A percentile compares a stretch with the other conserved stretches of the same genome.
Evolutionary conservation across 2,113 vertebrate genomes (phyloP).

Genomic region (Rhea pennata): DNA sequence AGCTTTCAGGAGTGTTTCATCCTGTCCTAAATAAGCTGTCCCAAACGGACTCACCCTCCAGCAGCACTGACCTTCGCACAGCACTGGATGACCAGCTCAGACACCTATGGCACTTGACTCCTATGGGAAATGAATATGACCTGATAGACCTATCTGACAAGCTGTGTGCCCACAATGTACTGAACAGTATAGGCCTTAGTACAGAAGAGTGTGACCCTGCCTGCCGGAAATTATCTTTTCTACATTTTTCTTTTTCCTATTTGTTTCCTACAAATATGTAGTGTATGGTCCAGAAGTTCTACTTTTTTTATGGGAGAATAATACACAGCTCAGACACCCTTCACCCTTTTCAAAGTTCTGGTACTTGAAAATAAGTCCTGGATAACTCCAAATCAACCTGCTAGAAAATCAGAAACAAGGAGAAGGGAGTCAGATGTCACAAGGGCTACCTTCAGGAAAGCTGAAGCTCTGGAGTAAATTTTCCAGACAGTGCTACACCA

Average conservation of each 20-base stretch:
- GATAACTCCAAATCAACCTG: neutral
- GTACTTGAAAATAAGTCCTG: neutral
- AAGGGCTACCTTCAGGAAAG: neutral
- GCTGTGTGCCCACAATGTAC: neutral
- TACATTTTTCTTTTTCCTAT: neutral
- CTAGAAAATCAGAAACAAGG: neutral
- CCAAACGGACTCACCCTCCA: neutral
- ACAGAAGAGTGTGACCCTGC: neutral
- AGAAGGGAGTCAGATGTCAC: neutral
- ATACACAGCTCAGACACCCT: neutral
- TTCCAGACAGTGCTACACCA: neutral
- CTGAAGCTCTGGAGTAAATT: neutral
- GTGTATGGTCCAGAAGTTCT: neutral
- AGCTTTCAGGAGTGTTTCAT: neutral
- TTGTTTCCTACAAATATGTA: neutral
- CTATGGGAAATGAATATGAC: neutral
- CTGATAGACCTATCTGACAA: neutral
- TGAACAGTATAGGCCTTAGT: neutral
- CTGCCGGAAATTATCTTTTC: neutral
- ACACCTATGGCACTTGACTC: neutral
- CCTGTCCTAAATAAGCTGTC: neutral
- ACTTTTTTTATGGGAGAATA: too few relatives aligned
- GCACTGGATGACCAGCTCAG: neutral
- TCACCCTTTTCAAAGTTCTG: neutral
- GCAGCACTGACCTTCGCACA: too few relatives aligned